Percentiles rank a stretch among this genome's conserved stretches.
phyloP scores from a whole-genome alignment of 1,140 invertebrate genomes.

The Chironomus striatipennis region DNA sequence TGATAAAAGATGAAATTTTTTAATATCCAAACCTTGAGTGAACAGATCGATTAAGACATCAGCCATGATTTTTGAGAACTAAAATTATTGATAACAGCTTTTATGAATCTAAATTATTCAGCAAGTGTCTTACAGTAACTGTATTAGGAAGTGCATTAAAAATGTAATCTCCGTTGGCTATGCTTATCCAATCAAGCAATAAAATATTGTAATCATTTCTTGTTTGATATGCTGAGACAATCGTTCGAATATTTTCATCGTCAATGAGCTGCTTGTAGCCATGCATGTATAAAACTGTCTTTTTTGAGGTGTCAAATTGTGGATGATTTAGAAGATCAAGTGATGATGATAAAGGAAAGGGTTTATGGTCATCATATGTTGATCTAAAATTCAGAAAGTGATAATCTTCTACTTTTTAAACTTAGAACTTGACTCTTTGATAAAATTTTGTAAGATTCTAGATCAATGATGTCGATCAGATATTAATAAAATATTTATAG shows the following conservation, averaged over 20 bases:
- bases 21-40: conserved; percentile 28
- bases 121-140: too few relatives aligned
- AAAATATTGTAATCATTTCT: not conserved
- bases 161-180: not conserved
- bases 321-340: not conserved
- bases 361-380: too few relatives aligned
- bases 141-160: not conserved
- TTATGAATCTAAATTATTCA: too few relatives aligned
- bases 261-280: not conserved
- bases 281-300: not conserved
- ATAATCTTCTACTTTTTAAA: too few relatives aligned
- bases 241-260: not conserved
- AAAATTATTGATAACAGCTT: too few relatives aligned
- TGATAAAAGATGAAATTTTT: conserved; percentile 51
- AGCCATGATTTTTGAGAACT: not conserved
- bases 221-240: not conserved
- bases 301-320: not conserved
- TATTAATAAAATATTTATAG: too few relatives aligned
- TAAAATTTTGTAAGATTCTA: too few relatives aligned
- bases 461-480: too few relatives aligned
- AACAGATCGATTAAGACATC: conserved; percentile 27
- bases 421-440: too few relatives aligned
- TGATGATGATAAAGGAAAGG: not conserved
- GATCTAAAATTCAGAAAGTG: too few relatives aligned
- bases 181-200: not conserved